A percentile compares a stretch with the other conserved stretches of the same genome.
phyloP scores from a whole-genome alignment of 1,140 invertebrate genomes.

The Sitobion miscanthi region DNA sequence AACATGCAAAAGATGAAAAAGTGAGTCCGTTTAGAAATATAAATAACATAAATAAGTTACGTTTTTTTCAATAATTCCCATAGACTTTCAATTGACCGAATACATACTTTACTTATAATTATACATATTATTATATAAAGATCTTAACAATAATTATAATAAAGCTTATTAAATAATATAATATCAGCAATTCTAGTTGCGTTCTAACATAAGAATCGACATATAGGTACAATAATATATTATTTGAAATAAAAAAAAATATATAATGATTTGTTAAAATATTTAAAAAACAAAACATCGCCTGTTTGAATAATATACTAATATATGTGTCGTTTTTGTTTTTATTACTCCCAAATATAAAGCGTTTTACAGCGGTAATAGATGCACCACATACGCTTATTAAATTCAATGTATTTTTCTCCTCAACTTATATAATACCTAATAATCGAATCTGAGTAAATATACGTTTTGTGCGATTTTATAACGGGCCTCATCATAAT shows the following conservation, averaged over 20 bases:
- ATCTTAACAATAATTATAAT: neutral
- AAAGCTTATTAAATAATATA: neutral
- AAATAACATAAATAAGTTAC: no score
- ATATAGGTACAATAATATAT: neutral
- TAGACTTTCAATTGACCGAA: neutral
- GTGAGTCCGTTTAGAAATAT: neutral
- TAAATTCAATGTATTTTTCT: neutral
- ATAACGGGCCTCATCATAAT: neutral
- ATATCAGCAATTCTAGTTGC: neutral
- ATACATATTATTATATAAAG: neutral
- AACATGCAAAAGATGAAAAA: neutral
- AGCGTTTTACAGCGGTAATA: neutral
- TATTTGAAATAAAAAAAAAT: neutral
- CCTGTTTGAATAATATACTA: neutral
- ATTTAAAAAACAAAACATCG: neutral
- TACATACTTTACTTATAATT: no score
- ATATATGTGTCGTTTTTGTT: neutral
- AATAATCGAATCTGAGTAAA: slow-evolving; percentile 26
- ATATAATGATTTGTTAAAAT: neutral
- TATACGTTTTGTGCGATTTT: slow-evolving; percentile 43
- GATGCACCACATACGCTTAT: neutral
- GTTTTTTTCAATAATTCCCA: neutral
- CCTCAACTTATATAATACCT: neutral
- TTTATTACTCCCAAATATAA: neutral
- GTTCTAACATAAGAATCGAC: neutral